These are phyloP conservation scores for Chrosomus eos DNA, from an alignment of 2,797 vertebrate genomes.

Conservation along the genomic window DNA sequence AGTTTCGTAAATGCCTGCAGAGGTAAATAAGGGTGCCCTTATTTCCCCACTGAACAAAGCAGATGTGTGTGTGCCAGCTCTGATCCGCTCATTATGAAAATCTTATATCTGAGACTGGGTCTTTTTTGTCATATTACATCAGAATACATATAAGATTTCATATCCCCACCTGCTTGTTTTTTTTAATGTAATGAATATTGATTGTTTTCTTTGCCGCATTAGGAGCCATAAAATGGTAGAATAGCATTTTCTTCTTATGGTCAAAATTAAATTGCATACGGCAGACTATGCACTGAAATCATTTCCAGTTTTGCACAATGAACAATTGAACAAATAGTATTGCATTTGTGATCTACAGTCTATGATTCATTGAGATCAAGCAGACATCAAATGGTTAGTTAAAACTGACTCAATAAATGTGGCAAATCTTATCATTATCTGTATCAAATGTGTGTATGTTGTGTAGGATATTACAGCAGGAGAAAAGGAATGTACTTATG, in stretches of 20 bases:
- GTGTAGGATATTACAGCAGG: slow-evolving; percentile 83
- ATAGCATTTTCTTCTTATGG: not conserved
- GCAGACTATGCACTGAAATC: not conserved
- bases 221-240: not conserved
- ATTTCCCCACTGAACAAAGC: slow-evolving; percentile 27
- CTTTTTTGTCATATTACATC: not conserved
- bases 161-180: not conserved
- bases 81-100: slow-evolving; percentile 17
- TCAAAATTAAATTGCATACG: not conserved
- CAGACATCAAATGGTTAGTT: not conserved
- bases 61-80: slow-evolving; percentile 4
- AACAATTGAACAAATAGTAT: not conserved
- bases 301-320: not conserved
- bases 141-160: slow-evolving; percentile 4
- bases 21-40: slow-evolving; percentile 53
- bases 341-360: not conserved
- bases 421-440: not conserved
- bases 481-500: slow-evolving; percentile 92
- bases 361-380: not conserved
- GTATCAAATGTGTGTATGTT: slow-evolving; percentile 18
- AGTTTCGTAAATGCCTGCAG: slow-evolving; percentile 25
- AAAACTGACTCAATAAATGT: not conserved
- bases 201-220: not conserved
- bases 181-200: not conserved
- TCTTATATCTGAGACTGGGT: not conserved